Percentiles rank a stretch among this genome's conserved stretches.
These are phyloP conservation scores for Salvelinus alpinus DNA, from an alignment of 2,113 vertebrate species.

Conservation along the genomic window DNA sequence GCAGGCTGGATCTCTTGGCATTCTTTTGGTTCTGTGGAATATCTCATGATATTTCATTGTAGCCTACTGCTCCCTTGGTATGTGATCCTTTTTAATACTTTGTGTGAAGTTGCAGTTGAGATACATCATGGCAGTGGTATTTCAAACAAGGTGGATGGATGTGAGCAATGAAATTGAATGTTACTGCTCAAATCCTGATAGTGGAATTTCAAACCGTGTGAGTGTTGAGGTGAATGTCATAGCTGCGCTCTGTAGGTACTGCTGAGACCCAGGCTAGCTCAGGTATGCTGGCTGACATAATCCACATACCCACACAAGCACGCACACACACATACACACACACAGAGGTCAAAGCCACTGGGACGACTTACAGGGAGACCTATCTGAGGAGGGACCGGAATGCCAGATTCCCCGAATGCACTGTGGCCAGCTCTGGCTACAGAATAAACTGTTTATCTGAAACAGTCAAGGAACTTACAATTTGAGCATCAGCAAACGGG, in stretches of 20 bases:
- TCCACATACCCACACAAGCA: neutral
- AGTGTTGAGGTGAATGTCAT: conserved; percentile 1
- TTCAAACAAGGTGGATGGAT: neutral
- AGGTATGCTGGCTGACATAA: neutral
- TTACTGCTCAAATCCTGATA: neutral
- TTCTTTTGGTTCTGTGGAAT: neutral
- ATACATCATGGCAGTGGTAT: neutral
- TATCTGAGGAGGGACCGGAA: conserved; percentile 38
- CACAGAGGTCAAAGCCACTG: neutral
- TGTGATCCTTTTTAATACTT: neutral
- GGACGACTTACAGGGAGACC: conserved; percentile 10
- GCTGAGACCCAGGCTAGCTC: neutral
- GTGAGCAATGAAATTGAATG: neutral
- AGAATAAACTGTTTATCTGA: conserved; percentile 62
- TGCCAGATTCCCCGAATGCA: conserved; percentile 42
- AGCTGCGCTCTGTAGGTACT: neutral
- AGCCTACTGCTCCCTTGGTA: neutral
- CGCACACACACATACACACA: no score
- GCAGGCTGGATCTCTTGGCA: neutral
- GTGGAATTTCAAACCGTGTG: neutral
- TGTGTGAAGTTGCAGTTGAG: neutral
- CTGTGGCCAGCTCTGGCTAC: conserved; percentile 15
- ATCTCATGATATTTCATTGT: neutral
- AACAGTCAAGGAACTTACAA: conserved; percentile 48
- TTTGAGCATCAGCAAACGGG: conserved; percentile 23